phyloP scores from a whole-genome alignment of 1,140 invertebrate genomes.

The Trichonephila inaurata region DNA sequence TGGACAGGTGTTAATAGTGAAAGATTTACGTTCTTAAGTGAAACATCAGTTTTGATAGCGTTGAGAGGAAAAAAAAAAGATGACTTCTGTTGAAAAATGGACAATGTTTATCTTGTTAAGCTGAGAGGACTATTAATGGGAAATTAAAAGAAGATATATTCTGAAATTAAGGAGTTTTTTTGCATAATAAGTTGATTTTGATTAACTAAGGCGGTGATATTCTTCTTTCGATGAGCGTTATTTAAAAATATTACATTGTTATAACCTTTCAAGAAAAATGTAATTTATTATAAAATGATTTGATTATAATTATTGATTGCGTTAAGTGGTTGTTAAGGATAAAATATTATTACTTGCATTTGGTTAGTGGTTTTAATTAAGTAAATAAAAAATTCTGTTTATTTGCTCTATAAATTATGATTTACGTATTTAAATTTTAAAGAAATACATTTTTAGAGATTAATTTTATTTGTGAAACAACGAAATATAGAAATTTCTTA shows the following conservation, averaged over 20 bases:
- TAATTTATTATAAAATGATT: not conserved
- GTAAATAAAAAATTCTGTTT: not conserved
- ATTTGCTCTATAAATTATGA: not conserved
- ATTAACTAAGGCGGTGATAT: not conserved
- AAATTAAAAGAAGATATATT: slow-evolving; percentile 24
- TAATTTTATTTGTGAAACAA: too few species aligned
- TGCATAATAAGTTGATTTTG: slow-evolving; percentile 18
- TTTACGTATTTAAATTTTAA: too few species aligned
- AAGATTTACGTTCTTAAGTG: slow-evolving; percentile 22
- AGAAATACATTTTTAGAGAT: too few species aligned
- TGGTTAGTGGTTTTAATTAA: not conserved
- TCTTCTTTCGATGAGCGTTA: not conserved
- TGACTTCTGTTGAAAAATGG: not conserved
- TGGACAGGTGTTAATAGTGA: slow-evolving; percentile 21
- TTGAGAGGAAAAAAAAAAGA: not conserved
- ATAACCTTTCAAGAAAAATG: not conserved
- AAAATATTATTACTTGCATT: not conserved
- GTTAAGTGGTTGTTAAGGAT: not conserved
- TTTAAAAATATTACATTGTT: slow-evolving; percentile 9
- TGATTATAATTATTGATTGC: not conserved
- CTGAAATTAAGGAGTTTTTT: not conserved
- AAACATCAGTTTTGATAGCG: not conserved
- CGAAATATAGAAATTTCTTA: too few species aligned
- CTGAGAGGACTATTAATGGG: slow-evolving; percentile 6
- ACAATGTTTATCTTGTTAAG: slow-evolving; percentile 20